Evolutionary conservation across 2,113 vertebrate species (phyloP).

Genomic region (Isurus oxyrinchus): DNA sequence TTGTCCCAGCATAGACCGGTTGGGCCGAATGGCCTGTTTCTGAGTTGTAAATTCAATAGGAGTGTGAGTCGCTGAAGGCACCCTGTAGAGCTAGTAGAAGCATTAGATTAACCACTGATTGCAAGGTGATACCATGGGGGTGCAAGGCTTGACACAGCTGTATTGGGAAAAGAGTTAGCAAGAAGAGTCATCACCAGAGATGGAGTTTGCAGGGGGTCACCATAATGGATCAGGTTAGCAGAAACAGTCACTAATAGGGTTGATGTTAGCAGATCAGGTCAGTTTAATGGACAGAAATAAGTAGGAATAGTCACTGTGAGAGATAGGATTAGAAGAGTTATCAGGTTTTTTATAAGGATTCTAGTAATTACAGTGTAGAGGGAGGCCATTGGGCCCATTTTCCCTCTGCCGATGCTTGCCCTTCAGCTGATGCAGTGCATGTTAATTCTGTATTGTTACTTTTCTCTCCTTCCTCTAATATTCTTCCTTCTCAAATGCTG

Average conservation of each 20-base stretch:
- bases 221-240: background rate
- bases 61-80: background rate
- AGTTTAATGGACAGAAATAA: background rate
- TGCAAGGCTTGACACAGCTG: background rate
- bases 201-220: background rate
- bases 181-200: background rate
- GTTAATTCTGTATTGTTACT: background rate
- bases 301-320: background rate
- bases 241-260: background rate
- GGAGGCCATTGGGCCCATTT: background rate
- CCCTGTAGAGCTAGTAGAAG: background rate
- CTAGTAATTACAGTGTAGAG: background rate
- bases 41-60: background rate
- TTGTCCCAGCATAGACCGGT: background rate
- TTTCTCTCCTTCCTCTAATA: background rate
- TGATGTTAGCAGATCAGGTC: background rate
- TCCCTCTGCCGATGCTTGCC: background rate
- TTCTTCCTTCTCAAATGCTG: background rate
- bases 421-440: background rate
- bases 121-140: background rate
- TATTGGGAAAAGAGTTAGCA: background rate
- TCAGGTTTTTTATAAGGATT: background rate
- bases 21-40: background rate
- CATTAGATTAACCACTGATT: background rate
- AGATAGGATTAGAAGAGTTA: background rate